These are phyloP conservation scores for Circaetus gallicus DNA, from an alignment of 2,113 vertebrate genomes.

Conservation along the genomic window DNA sequence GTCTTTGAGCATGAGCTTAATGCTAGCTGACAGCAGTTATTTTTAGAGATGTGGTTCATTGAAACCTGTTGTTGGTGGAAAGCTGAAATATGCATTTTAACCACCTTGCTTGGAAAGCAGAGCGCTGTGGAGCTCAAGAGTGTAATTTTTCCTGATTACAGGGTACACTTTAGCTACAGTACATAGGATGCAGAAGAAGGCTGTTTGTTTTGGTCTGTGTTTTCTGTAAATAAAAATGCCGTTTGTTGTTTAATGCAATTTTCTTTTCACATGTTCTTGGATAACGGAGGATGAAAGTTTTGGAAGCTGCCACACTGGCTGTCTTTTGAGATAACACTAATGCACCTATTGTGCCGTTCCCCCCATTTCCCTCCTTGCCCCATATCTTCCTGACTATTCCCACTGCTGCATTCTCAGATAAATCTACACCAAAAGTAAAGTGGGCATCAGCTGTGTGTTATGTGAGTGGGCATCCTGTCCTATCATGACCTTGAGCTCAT, in stretches of 20 bases:
- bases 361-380: not conserved
- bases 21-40: conserved; percentile 57
- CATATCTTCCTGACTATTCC: not conserved
- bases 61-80: conserved; percentile 61
- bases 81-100: conserved; percentile 48
- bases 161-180: not conserved
- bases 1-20: conserved; percentile 41
- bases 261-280: not conserved
- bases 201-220: conserved; percentile 28
- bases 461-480: not conserved
- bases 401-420: not conserved
- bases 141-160: conserved; percentile 66
- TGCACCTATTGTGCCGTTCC: not conserved
- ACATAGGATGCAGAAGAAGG: not conserved
- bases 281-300: not conserved
- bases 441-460: not conserved
- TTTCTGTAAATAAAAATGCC: conserved; percentile 52
- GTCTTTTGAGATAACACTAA: not conserved
- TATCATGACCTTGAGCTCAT: not conserved
- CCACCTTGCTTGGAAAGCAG: conserved; percentile 50
- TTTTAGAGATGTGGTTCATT: conserved; percentile 56
- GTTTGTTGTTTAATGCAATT: conserved; percentile 9
- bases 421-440: not conserved
- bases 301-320: not conserved
- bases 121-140: conserved; percentile 23